Percentiles rank a stretch among this genome's conserved stretches.
Conservation (phyloP, 1,140 invertebrate species). For the Scaptomyza graminum region DNA sequence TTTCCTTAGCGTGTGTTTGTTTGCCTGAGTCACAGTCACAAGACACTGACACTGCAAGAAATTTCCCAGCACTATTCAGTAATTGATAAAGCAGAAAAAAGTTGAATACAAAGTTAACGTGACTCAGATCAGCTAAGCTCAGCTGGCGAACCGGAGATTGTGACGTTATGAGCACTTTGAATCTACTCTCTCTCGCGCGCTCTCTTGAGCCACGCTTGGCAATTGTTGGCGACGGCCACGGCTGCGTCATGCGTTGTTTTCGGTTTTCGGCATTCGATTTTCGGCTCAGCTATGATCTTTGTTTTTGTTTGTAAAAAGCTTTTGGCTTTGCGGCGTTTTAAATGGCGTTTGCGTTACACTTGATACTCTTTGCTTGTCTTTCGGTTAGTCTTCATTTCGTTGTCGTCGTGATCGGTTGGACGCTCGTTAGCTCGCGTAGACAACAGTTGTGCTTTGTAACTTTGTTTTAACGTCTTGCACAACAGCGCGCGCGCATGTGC, state of each 20-base stretch:
- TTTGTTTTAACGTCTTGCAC: slow-evolving; percentile 46
- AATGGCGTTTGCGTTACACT: slow-evolving; percentile 53
- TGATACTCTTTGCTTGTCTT: slow-evolving; percentile 25
- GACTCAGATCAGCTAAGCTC: slow-evolving; percentile 53
- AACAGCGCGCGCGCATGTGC: slow-evolving; percentile 47
- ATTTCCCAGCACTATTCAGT: slow-evolving; percentile 15
- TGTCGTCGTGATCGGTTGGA: slow-evolving; percentile 67
- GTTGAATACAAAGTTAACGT: slow-evolving; percentile 44
- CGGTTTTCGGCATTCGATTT: slow-evolving; percentile 8
- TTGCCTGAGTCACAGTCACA: slow-evolving; percentile 51
- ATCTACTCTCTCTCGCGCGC: background rate
- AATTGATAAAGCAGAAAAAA: background rate
- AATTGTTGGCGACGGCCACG: slow-evolving; percentile 15
- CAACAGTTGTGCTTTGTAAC: slow-evolving; percentile 18
- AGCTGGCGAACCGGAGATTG: slow-evolving; percentile 12
- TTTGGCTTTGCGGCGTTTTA: slow-evolving; percentile 34
- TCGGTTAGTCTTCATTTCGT: slow-evolving; percentile 64
- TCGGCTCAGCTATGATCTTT: slow-evolving; percentile 35
- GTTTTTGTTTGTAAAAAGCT: slow-evolving; percentile 58
- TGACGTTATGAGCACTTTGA: slow-evolving; percentile 14
- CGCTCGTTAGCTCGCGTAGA: slow-evolving; percentile 10
- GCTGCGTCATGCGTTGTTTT: slow-evolving; percentile 23
- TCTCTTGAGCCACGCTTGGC: slow-evolving; percentile 22
- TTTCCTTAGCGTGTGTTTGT: slow-evolving; percentile 29
- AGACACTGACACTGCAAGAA: slow-evolving; percentile 57